phyloP scores from a whole-genome alignment of 2,113 vertebrate genomes.

The Hucho hucho region DNA sequence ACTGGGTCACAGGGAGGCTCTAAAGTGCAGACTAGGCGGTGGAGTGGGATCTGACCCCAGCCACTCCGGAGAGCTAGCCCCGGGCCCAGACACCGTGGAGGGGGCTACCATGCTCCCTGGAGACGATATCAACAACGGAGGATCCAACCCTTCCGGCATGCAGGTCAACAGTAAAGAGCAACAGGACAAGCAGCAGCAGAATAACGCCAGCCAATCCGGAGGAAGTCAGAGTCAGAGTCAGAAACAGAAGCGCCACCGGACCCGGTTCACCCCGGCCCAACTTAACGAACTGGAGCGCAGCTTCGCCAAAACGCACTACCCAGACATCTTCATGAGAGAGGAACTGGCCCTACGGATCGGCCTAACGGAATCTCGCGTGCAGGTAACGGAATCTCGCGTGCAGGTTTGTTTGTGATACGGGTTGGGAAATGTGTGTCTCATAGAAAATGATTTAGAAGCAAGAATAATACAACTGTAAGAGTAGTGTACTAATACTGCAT shows the following conservation, averaged over 20 bases:
- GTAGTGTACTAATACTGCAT: not conserved
- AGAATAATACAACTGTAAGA: not conserved
- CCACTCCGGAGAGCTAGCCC: constrained; percentile 86
- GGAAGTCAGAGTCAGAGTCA: constrained; percentile 82
- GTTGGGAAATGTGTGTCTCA: not conserved
- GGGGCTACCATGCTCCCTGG: constrained; percentile 89
- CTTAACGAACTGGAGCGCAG: constrained; percentile 95
- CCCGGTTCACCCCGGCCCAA: constrained; percentile 94
- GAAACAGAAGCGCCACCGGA: constrained; percentile 94
- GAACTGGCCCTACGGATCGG: constrained; percentile 92
- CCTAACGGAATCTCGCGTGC: constrained; percentile 93
- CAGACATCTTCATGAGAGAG: constrained; percentile 96
- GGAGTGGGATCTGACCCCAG: constrained; percentile 82
- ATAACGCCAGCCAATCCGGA: constrained; percentile 63
- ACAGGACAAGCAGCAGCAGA: constrained; percentile 82
- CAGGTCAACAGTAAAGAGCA: constrained; percentile 84
- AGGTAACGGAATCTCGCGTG: constrained; percentile 73
- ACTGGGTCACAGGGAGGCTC: constrained; percentile 90
- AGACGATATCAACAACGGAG: constrained; percentile 87
- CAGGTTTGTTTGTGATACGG: constrained; percentile 1
- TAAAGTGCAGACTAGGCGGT: constrained; percentile 89
- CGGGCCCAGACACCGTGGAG: constrained; percentile 86
- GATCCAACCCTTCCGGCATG: constrained; percentile 81
- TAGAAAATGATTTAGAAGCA: not conserved
- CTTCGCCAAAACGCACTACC: constrained; percentile 97